phyloP scores from a whole-genome alignment of 53 echinoderm and acorn worm species.

The Luidia sarsii region DNA sequence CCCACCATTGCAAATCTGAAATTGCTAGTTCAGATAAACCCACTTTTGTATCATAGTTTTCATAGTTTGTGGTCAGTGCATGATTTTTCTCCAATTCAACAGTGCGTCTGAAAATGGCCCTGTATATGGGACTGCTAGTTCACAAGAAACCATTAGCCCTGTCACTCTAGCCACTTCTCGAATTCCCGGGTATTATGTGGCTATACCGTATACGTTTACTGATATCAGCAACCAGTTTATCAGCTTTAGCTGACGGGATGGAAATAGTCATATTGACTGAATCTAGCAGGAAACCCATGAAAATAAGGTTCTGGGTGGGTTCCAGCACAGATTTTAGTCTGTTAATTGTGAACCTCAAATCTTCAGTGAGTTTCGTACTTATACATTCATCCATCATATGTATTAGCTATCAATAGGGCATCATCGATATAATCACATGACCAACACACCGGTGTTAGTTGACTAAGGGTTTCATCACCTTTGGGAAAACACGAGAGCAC shows the following conservation, averaged over 20 bases:
- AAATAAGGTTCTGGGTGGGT: not conserved
- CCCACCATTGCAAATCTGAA: not conserved
- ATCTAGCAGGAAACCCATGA: not conserved
- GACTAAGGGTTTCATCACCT: slow-evolving; percentile 35
- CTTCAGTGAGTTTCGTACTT: not conserved
- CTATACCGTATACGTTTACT: not conserved
- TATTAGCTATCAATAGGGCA: too few relatives aligned
- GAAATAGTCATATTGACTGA: not conserved
- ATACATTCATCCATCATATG: not conserved
- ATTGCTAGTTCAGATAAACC: not conserved
- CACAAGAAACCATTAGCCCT: not conserved
- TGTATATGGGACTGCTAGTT: not conserved
- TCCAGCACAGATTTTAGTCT: too few relatives aligned
- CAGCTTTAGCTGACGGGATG: not conserved
- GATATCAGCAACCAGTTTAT: not conserved
- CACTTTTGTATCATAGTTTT: not conserved
- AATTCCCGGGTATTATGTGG: not conserved
- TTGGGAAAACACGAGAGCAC: slow-evolving; percentile 57
- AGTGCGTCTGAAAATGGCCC: too few relatives aligned
- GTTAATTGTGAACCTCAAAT: not conserved
- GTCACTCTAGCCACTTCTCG: not conserved
- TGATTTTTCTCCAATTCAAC: not conserved
- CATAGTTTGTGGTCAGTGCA: too few relatives aligned
- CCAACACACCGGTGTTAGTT: not conserved
- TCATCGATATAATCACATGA: not conserved